Base-by-base conservation (phyloP, 2,797 vertebrate genomes). In the Acrossocheilus wenchowensis region DNA sequence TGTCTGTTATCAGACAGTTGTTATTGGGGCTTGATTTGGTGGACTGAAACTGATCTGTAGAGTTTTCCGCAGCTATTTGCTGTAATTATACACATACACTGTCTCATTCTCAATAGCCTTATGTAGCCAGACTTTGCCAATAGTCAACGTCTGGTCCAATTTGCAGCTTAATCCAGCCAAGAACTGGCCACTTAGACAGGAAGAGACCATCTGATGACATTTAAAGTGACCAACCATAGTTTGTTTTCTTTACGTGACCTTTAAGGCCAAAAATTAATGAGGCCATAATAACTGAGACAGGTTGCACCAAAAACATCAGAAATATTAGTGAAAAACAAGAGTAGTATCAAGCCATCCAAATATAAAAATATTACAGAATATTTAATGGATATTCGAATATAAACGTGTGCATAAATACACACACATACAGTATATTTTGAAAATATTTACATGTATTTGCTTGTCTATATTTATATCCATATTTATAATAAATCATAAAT, bases 131-230 rank as follows among this genome's bases (percentile, higher is more conserved):
- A 79, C 78, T 11, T 79, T 79, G 77, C 77, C 77, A 43, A 78
- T 60, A 43, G 39, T 62, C 6, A 26, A 26, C 2, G 23, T 30
- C 54, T 79, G 26, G 14, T 19, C 41, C 43, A 81, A 68, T 45
- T 50, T 50, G n/a, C 43, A 81, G 79, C 8, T 81, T 81, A 66
- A 68, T 81, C 43, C 43, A 45, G 45, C 57, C 60, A 68, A 48
- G 26, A 68, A 50, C 10, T 8, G 19, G 17, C 6, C 79, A 50
- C 43, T 48, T 36, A 17, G 6, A 69, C 10, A 6, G 62, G 30
- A 39, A 34, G 43, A 69, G 17, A 69, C 62, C 79, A 81, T 81
- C 79, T 69, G 79, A 81, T 81, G 79, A 52, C 43, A 69, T 81
- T 81, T 81, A 36, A 79, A 79, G 23, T 62, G 39, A 81, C 62